Conservation (phyloP, 2,113 vertebrate genomes). For the Mirounga angustirostris region DNA sequence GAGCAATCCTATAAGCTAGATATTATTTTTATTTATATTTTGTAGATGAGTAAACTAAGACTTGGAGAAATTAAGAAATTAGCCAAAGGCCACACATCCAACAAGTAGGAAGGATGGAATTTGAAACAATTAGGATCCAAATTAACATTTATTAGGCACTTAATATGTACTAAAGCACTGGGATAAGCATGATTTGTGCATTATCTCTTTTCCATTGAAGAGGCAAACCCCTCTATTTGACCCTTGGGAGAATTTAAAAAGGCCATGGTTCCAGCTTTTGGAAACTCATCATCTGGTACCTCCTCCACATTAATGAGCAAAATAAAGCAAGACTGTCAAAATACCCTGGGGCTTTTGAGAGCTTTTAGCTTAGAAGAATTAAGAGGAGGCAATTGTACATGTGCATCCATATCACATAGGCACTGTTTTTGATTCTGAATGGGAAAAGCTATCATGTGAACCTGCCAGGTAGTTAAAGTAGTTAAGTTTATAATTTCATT, state of each 20-base stretch:
- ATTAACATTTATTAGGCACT: neutral
- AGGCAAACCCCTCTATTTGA: neutral
- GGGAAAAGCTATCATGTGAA: neutral
- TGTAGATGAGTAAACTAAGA: conserved; percentile 14
- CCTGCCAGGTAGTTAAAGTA: neutral
- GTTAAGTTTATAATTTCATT: neutral
- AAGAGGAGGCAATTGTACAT: neutral
- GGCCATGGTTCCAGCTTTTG: neutral
- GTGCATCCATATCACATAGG: neutral
- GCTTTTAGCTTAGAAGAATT: neutral
- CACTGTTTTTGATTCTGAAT: neutral
- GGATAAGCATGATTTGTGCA: neutral
- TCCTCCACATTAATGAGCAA: conserved; percentile 25
- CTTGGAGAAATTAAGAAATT: conserved; percentile 13
- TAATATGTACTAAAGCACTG: neutral
- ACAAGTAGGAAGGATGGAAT: neutral
- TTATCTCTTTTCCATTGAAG: neutral
- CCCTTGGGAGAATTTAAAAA: neutral
- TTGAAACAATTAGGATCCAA: neutral
- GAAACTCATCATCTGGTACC: neutral
- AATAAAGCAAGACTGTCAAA: neutral
- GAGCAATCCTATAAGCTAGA: neutral
- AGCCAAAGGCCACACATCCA: neutral
- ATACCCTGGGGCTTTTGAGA: neutral
- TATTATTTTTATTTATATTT: neutral